Evolutionary conservation across 2,113 vertebrate genomes (phyloP), one percentile per base, ranked within the genome.

Genomic region (Psephotus haematonotus): DNA sequence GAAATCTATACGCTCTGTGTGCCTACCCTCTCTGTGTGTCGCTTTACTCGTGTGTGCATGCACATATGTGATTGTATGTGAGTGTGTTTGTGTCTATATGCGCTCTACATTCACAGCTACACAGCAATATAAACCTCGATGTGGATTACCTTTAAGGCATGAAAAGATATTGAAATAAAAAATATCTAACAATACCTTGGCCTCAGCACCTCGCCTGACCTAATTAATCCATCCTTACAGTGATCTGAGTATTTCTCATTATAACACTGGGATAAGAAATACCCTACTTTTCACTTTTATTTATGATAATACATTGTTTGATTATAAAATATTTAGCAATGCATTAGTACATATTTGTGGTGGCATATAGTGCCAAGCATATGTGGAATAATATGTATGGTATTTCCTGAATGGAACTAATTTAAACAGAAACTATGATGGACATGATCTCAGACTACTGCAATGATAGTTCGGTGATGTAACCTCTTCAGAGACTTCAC

Each of bases 1-100:
- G 95, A 96, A 97, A 97, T 96, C 97, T 49, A 72, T 96, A 88
- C 6, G 2, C 37, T 50, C 72, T 18, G n/a, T 39, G 88, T 89
- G 92, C 82, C 77, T 81, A 3, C 2, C 3, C 88, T 86, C 47
- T 43, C 47, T 9, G 17, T 35, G 60, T 52, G 29, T 79, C 23
- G 1, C 76, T 75, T 31, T 17, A 13, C 33, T 43, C 72, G 27
- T 14, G 1, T 7, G 3, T 20, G 43, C 5, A 1, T 15, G 24
- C 74, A 23, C 5, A 1, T 18, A 16, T 28, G 63, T 41, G 69
- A 15, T 19, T 31, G 1, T 16, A n/a, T 18, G 33, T 13, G 20
- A 3, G 4, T 5, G n/a, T 43, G 70, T 39, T 37, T 13, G 3
- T 46, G 35, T 25, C 49, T n/a, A 1, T 9, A 22, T 9, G 28